Evolutionary conservation across 2,888 invertebrate species (phyloP), one percentile per base, ranked within the genome.

Genomic region (Tenthredo distinguenda): DNA sequence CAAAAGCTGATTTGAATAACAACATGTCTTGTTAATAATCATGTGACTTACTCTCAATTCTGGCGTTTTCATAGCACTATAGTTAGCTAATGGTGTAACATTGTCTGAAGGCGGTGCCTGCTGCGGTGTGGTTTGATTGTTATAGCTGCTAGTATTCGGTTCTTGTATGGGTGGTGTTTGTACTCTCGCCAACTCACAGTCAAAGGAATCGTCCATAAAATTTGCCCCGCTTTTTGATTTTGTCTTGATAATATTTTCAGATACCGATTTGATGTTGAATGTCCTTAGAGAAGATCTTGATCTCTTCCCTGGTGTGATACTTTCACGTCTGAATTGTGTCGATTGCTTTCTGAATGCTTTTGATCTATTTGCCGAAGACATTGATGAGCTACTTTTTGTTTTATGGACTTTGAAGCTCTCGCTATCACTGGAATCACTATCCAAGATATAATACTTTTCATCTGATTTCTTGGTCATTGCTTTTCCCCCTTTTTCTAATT

Each of bases 41-140:
- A 84, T 62, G 71, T 72, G 82, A 87, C 87, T 88, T 92, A 95
- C 95, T 92, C 94, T 94, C 31, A 95, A 91, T 68, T 94, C 91
- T 7, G 95, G 95, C 34, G 95, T 95, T 84, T 92, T 91, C 94
- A 95, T 95, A 3, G 86, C 87, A 85, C 94, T 93, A 88, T 95
- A 95, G 88, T 95, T 91, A 26, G 94, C 93, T 90, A 94, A 93
- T 1, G 95, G 95, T 21, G 95, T 95, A 58, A 94, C 92, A 47
- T 92, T 93, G 58, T 90, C 87, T 77, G 87, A 84, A 37, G 77
- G 82, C 62, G 85, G 85, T n/a, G 81, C 86, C 82, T 76, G 86
- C 82, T 81, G 34, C 18, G 79, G 85, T 31, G 85, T 85, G 10
- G 18, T 65, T 50, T 85, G 74, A 65, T 68, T 21, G 43, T 21